These are phyloP conservation scores for Harlomillsia oculata DNA, from an alignment of 1,140 invertebrate species.

Conservation along the genomic window DNA sequence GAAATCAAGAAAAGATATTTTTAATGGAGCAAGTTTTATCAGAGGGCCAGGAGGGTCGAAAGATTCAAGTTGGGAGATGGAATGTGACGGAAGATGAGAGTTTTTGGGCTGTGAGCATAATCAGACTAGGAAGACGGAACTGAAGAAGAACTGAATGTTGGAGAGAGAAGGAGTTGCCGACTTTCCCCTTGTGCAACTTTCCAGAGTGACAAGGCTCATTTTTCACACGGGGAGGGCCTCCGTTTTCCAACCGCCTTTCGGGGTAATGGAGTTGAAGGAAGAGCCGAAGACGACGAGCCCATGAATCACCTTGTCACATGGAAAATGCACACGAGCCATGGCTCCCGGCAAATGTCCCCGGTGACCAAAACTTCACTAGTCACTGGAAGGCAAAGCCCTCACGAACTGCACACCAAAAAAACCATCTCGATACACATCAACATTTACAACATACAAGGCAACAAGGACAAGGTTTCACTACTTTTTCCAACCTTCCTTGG, in stretches of 20 bases:
- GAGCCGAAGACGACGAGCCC: conserved; percentile 24
- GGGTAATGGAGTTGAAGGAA: conserved; percentile 32
- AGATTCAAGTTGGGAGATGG: background rate
- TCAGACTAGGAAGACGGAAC: background rate
- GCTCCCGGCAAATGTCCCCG: conserved; percentile 28
- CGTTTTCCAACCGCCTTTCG: conserved; percentile 22
- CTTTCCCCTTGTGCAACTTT: conserved; percentile 26
- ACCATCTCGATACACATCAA: no score
- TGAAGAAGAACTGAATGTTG: background rate
- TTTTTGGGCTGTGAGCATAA: background rate
- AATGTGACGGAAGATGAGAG: background rate
- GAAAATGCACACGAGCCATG: conserved; percentile 32
- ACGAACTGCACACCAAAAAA: no score
- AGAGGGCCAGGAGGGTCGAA: conserved; percentile 7
- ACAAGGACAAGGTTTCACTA: no score
- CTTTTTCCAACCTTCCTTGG: no score
- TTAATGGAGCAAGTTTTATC: conserved; percentile 32
- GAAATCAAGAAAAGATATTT: conserved; percentile 29
- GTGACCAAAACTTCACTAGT: no score
- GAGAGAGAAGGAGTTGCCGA: background rate
- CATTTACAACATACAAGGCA: no score
- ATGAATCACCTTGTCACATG: conserved; percentile 35
- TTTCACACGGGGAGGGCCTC: conserved; percentile 27
- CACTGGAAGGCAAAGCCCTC: no score
- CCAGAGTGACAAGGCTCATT: conserved; percentile 33